phyloP scores from a whole-genome alignment of 2,888 invertebrate species.

The Adelphocoris suturalis region DNA sequence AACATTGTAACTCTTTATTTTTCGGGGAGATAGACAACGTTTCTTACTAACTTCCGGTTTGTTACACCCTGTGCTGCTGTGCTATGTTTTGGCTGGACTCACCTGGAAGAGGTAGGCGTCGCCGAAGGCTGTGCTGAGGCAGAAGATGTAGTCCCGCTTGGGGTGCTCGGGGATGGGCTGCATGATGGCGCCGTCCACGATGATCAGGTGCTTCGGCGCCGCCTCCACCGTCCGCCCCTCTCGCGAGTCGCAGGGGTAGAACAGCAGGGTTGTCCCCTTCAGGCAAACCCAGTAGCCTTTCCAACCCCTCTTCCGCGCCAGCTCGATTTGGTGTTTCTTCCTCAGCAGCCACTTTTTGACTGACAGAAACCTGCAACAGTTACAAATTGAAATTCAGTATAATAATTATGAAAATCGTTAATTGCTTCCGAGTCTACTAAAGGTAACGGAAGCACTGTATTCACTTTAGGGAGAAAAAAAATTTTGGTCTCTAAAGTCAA shows the following conservation, averaged over 20 bases:
- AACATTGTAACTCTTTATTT: no score
- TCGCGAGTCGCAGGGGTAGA: constrained; percentile 96
- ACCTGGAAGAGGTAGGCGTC: constrained; percentile 98
- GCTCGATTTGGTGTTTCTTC: constrained; percentile 97
- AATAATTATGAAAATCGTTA: no score
- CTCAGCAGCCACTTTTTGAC: constrained; percentile 98
- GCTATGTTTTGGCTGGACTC: constrained; percentile 73
- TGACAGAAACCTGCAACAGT: constrained; percentile 90
- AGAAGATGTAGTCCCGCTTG: constrained; percentile 97
- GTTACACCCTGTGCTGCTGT: no score
- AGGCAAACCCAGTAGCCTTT: constrained; percentile 99
- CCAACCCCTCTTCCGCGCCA: constrained; percentile 97
- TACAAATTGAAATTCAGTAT: neutral
- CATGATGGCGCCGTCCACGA: constrained; percentile 97
- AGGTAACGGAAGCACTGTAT: no score
- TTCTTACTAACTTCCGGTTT: no score
- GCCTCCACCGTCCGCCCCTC: constrained; percentile 94
- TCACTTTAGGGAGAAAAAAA: no score
- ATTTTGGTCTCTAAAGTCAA: no score
- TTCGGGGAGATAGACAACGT: no score
- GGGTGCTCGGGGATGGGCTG: constrained; percentile 99
- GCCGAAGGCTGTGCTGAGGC: constrained; percentile 97
- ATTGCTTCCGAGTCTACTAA: no score
- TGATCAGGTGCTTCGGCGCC: constrained; percentile 96
- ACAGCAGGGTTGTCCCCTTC: constrained; percentile 96